Base-by-base conservation (phyloP, 2,888 invertebrate genomes). In the Epinotia demarniana region DNA sequence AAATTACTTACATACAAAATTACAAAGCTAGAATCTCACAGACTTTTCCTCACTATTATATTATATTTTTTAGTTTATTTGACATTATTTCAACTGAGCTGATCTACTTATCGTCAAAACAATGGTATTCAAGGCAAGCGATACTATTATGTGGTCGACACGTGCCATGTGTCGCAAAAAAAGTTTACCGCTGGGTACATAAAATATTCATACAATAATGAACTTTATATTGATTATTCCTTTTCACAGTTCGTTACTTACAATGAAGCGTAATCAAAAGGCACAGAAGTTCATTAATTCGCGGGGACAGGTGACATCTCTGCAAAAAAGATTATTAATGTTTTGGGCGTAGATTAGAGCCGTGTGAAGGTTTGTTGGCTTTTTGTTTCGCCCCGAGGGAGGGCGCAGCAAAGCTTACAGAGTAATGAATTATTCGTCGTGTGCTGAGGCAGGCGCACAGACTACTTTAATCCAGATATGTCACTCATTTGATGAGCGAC, bases 381-480 rank as follows among this genome's bases (percentile, higher is more conserved):
- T 80, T 78, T 79, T 79, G 80, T 77, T 79, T 73, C 69, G 73
- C 60, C 77, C 73, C 78, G 62, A 78, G 77, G 80, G 78, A 53
- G 49, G 69, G 46, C 58, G 63, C 64, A 66, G 64, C 69, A 46
- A 58, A 75, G 70, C 75, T 74, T 70, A 66, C 69, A 66, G 43
- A 79, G 78, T 79, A 81, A 80, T 81, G 81, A 81, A 81, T 82
- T 80, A 79, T 79, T 78, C 76, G 77, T 76, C 73, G 75, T 73
- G 72, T 70, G 76, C 60, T 70, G 74, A 76, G 55, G 67, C 66
- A 46, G 49, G 62, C 19, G 33, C 39, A 49, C 53, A 18, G 33
- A 53, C 4, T 33, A 33, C 18, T 6, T 61, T 39, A 16, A 13
- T 58, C 19, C 46, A 60, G 68, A 58, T 16, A 43, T 53, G 12